Base-by-base conservation (phyloP, 2,797 vertebrate species). In the Rhinophrynus dorsalis region DNA sequence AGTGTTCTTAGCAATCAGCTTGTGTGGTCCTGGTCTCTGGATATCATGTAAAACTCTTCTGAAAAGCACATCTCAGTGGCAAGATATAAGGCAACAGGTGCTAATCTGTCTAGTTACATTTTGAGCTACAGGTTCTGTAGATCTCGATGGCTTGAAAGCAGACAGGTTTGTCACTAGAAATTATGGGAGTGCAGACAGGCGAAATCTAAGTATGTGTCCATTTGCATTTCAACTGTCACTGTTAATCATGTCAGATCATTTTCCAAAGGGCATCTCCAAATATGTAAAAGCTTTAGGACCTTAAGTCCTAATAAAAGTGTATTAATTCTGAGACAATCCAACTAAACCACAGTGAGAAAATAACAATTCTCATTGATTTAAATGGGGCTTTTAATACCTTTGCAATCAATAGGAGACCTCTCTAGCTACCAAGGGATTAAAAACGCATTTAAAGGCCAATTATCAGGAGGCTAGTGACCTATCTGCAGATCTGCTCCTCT, bases 151-250 rank as follows among this genome's bases (percentile, higher is more conserved):
- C 55, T 37, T 48, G 33, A 20, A 52, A 65, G 45, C 24, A 57
- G 40, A n/a, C 6, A 13, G 37, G 5, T 61, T 65, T 64, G 32
- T 67, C 29, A 51, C 40, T 27, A 23, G 23, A 51, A 56, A 50
- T 74, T 74, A 51, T 0, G 55, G 56, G 3, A 1, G 2, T 13
- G 6, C 18, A 61, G 21, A n/a, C 27, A 48, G 29, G 37, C 56
- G 37, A 40, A 55, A 47, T 17, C 9, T 52, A 33, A 24, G 42
- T 2, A 15, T 55, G 17, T 23, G n/a, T 0, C 0, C 2, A 0
- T 54, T 51, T 55, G 32, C 21, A 13, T 73, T 47, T 9, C 21
- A 56, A 21, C 23, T 40, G 3, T 64, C 24, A 8, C 5, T 3
- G 8, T 33, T 65, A 55, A 12, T 50, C 64, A 61, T 38, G 35